A percentile compares a stretch with the other conserved stretches of the same genome.
Conservation (phyloP, 2,797 vertebrate species). For the Hydrolagus colliei region DNA sequence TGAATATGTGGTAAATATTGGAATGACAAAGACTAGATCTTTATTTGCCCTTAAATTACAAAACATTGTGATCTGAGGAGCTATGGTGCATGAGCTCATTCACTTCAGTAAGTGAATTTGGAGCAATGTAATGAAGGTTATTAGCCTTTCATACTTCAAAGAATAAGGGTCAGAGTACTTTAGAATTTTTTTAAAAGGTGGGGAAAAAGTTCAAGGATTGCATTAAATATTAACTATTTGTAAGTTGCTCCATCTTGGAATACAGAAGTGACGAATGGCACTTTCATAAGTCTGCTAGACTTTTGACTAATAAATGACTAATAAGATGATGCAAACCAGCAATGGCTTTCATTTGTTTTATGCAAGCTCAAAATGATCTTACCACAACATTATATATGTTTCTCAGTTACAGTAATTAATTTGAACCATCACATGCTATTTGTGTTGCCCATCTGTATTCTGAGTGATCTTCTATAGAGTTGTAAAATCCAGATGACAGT, state of each 20-base stretch:
- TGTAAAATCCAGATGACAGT: no score
- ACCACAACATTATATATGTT: not conserved
- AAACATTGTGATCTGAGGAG: not conserved
- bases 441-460: not conserved
- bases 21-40: not conserved
- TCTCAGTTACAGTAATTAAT: not conserved
- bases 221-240: not conserved
- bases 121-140: not conserved
- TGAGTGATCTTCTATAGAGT: not conserved
- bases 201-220: constrained; percentile 8
- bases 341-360: no score
- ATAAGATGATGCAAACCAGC: no score
- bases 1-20: no score
- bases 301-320: no score
- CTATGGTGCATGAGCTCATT: not conserved
- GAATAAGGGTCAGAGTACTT: constrained; percentile 1
- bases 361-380: no score
- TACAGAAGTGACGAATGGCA: no score
- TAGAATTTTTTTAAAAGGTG: constrained; percentile 1
- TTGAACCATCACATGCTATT: not conserved
- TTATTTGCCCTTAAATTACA: not conserved
- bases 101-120: not conserved
- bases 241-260: not conserved
- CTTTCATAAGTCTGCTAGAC: no score
- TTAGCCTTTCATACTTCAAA: constrained; percentile 16